Base-by-base conservation (phyloP, 92 coral and sea anemone genomes). In the Siderastrea siderea region DNA sequence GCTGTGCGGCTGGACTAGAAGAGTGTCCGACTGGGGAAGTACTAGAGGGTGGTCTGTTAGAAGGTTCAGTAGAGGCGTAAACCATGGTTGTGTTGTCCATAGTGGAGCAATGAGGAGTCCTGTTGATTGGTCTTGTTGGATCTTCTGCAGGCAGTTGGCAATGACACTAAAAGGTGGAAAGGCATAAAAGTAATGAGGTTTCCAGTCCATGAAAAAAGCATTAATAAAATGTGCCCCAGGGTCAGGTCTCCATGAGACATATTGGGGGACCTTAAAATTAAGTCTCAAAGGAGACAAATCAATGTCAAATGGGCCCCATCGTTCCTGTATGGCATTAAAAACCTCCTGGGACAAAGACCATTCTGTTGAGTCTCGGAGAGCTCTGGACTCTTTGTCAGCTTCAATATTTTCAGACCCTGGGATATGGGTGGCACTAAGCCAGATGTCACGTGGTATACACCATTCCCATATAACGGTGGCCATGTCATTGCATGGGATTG, bases 361-460 rank as follows among this genome's bases (percentile, higher is more conserved):
- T 60, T 87, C 91, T 10, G 80, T 72, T 0, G 86, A 87, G n/a
- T 80, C 86, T 14, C 6, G 58, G 6, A 64, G 51, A 4, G 12
- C 53, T 61, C 81, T 79, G 0, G 90, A 87, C 46, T 70, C 86
- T 63, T 59, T 71, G 86, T 70, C 91, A 52, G 91, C 91, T 8
- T 71, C 49, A 57, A 51, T 61, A 47, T 80, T 87, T 4, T 67
- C 13, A 50, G 53, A 43, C 55, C 88, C 91, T 43, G 88, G 91
- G 44, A 87, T 80, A 58, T 87, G 86, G 4, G 46, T 7, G 52
- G 91, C 81, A 72, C 75, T 87, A 2, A 84, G 45, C 84, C 88
- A 82, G 47, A 87, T 54, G 52, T 87, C 80, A 26, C 38, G 38
- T 26, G 0, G 38, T 26, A 26, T 26, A 26, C 38, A 26, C 38